These are phyloP conservation scores for Nycticorax nycticorax DNA, from an alignment of 2,113 vertebrate genomes.

Conservation along the genomic window DNA sequence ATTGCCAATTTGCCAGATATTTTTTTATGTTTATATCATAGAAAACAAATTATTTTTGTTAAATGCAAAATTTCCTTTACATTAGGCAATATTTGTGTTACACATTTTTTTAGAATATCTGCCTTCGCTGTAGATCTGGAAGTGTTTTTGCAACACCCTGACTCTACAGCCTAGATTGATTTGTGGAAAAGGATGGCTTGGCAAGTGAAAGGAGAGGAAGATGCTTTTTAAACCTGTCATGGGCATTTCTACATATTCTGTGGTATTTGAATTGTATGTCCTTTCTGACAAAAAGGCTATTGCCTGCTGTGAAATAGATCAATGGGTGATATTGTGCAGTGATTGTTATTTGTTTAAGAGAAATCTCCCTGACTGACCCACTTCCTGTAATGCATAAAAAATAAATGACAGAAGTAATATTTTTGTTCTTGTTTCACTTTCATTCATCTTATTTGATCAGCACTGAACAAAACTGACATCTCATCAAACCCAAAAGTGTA, in stretches of 20 bases:
- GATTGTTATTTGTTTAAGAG: conserved; percentile 79
- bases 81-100: neutral
- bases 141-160: neutral
- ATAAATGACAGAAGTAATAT: conserved; percentile 78
- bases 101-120: neutral
- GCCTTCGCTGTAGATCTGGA: neutral
- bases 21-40: neutral
- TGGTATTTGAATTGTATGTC: conserved; percentile 55
- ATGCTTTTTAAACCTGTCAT: conserved; percentile 6
- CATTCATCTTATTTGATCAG: conserved; percentile 86
- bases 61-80: neutral
- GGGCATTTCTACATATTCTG: neutral
- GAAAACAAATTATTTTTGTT: neutral
- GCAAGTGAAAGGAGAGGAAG: neutral
- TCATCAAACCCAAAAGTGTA: conserved; percentile 79
- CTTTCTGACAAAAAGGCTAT: conserved; percentile 29
- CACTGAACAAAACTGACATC: conserved; percentile 82
- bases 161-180: neutral
- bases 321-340: conserved; percentile 63
- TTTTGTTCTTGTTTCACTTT: conserved; percentile 80
- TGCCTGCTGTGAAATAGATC: conserved; percentile 60
- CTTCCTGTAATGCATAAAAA: conserved; percentile 71
- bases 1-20: neutral
- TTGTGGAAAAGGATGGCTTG: neutral
- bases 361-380: conserved; percentile 75